Evolutionary conservation across 2,797 vertebrate genomes (phyloP), one percentile per base, ranked within the genome.

Genomic region (Peromyscus eremicus): DNA sequence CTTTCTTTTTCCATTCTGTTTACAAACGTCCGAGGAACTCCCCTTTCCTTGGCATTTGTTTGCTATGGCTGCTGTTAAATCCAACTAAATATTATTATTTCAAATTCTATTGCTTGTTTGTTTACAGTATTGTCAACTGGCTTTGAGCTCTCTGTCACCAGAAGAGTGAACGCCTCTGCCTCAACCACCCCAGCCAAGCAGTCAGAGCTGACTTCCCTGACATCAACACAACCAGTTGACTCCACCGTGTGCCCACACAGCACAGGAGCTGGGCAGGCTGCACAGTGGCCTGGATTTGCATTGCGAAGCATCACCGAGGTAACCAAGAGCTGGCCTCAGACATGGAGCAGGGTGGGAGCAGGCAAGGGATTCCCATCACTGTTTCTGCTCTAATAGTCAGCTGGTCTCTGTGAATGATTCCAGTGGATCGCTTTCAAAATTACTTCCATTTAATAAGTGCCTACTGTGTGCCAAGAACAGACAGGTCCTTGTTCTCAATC

Each of bases 261-360:
- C 83, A 4, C 82, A 12, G 14, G 93, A 64, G 23, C 55, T 86
- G 49, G 0, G 34, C 57, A 66, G 83, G 85, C 85, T 92, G 77
- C 2, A 2, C 37, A n/a, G 43, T 19, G 29, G 14, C 40, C 43
- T 71, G 32, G 37, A 73, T 40, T 32, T 91, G 82, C 87, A 49
- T 40, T 23, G 64, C 81, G 83, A 25, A 1, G 49, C 57, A 27
- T 95, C 2, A 1, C 94, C 94, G 89, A 57, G 97, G 93, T 60
- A 93, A 97, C 94, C 81, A 37, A 49, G 16, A 94, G 57, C 66
- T 93, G 88, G 81, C 87, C 11, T 23, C 95, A 80, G 79, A 80
- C 52, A 73, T 62, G 73, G 57, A 71, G 55, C 0, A 0, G 73
- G 46, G 62, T 60, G 77, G 25, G 80, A 17, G 7, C 27, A n/a